Conservation (phyloP, 23 tunicate species). For the Trididemnum miniatum region DNA sequence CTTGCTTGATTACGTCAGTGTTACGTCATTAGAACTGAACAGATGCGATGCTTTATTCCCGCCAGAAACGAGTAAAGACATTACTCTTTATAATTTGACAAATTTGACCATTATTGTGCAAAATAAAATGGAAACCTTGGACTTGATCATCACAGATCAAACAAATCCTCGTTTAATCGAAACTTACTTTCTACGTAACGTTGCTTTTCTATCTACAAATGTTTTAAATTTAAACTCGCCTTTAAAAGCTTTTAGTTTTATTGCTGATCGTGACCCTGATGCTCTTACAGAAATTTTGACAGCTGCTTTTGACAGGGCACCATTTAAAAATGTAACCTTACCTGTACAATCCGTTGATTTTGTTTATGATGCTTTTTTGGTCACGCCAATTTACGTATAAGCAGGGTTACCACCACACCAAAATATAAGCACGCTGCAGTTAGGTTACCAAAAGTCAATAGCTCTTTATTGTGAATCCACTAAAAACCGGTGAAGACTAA, state of each 20-base stretch:
- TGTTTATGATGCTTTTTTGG: no score
- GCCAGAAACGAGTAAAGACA: neutral
- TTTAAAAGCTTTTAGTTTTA: conserved; percentile 12
- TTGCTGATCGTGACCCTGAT: neutral
- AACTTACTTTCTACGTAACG: neutral
- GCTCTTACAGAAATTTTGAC: neutral
- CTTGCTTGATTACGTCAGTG: neutral
- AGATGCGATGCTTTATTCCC: neutral
- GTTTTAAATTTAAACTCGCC: neutral
- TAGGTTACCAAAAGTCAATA: no score
- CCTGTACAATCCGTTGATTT: no score
- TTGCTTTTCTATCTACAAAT: neutral
- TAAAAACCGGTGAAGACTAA: no score
- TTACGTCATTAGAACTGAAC: neutral
- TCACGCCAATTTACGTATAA: no score
- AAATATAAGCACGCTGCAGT: no score
- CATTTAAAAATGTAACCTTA: neutral
- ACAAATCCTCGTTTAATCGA: neutral
- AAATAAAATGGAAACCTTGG: neutral
- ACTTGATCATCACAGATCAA: neutral
- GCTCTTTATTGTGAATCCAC: no score
- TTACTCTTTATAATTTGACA: neutral
- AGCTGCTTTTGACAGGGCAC: neutral
- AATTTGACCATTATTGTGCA: neutral
- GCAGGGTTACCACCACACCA: no score